Evolutionary conservation across 2,888 invertebrate genomes (phyloP), one percentile per base, ranked within the genome.

Genomic region (Lepidochitona cinerea): DNA sequence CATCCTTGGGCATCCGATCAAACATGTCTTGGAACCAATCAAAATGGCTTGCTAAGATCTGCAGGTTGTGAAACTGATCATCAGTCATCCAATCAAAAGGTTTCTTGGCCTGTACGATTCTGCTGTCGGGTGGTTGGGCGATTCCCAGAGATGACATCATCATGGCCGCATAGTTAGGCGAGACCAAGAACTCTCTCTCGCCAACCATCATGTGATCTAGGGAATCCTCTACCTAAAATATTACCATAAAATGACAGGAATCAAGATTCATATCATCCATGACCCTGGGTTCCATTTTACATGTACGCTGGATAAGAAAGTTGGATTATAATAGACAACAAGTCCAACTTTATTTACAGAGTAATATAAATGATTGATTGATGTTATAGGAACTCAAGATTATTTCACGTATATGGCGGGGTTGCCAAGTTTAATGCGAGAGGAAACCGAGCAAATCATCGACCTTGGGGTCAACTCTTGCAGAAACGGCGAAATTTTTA

Each of bases 51-150:
- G 90, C 91, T 9, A 91, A 82, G 1, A 89, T 85, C 83, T 90
- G 90, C 33, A 91, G 84, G 75, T 91, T 90, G 76, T 86, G 85
- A 82, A 88, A 91, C 83, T 88, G 88, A 64, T 90, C 90, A 74
- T 91, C 91, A 1, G 85, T 81, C 91, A 91, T 91, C 91, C 91
- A 91, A 72, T 90, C 91, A 82, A 90, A 90, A n/a, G 90, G 89
- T 74, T 90, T 90, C 85, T 90, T 90, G 59, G 84, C 84, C 68
- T 85, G 84, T 35, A 83, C 79, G 59, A 87, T 84, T 75, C 82
- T 84, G 72, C 82, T 84, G 77, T 89, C 87, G 26, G 81, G 73
- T 1, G 84, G 77, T 59, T 84, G 84, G 33, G 80, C 80, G 59
- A 75, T 79, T 33, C 83, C 84, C 1, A 86, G 76, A 6, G 89